These are phyloP conservation scores for Coregonus clupeaformis DNA, from an alignment of 2,113 vertebrate species.

Conservation along the genomic window DNA sequence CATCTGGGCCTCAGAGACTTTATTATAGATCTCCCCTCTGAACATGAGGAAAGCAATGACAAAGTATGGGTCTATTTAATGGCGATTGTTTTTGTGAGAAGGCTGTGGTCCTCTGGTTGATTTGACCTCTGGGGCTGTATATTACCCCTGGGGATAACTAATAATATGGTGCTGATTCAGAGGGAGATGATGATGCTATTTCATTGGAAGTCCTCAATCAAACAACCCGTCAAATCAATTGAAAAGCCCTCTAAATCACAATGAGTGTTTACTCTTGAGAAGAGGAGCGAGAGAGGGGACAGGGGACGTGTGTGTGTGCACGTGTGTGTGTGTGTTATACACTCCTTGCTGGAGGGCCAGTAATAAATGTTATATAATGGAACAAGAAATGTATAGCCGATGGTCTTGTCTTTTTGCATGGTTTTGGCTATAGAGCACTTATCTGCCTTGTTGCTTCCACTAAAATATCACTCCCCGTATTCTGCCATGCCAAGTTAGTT, in stretches of 20 bases:
- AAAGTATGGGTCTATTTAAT: neutral
- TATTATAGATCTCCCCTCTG: neutral
- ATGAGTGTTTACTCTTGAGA: constrained; percentile 34
- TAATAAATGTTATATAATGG: neutral
- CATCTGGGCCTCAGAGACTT: neutral
- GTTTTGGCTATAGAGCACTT: neutral
- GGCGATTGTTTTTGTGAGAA: neutral
- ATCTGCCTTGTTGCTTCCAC: constrained; percentile 4
- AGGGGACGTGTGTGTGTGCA: neutral
- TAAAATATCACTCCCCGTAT: neutral
- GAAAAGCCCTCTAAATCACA: constrained; percentile 49
- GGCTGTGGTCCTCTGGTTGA: neutral
- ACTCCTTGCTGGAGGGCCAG: constrained; percentile 24
- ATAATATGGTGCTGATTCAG: constrained; percentile 53
- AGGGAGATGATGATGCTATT: constrained; percentile 54
- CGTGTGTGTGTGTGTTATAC: neutral
- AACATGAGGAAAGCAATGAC: neutral
- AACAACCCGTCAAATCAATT: constrained; percentile 55
- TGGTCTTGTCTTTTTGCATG: constrained; percentile 5
- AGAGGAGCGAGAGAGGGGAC: constrained; percentile 3
- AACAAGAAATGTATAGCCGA: constrained; percentile 9
- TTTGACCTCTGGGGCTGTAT: constrained; percentile 8
- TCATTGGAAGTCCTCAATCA: constrained; percentile 56
- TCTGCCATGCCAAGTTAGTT: neutral
- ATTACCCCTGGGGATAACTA: constrained; percentile 33